A percentile compares a stretch with the other conserved stretches of the same genome.
phyloP scores from a whole-genome alignment of 2,113 vertebrate genomes.

The Ptychochromis oligacanthus region DNA sequence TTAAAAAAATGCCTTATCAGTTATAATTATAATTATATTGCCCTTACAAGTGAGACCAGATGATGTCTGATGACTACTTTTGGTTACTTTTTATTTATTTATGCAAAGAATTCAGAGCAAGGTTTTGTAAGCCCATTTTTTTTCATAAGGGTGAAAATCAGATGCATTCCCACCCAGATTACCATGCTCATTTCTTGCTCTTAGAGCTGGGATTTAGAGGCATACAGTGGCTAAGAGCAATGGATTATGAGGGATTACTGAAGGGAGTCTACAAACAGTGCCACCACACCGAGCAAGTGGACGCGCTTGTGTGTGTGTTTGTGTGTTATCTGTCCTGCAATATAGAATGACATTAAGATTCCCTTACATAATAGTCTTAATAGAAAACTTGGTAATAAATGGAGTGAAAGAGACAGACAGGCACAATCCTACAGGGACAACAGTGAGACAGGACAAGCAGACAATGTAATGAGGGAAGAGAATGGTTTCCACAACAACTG shows the following conservation, averaged over 20 bases:
- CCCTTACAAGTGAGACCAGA: conserved; percentile 7
- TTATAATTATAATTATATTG: not conserved
- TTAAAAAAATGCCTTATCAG: not conserved
- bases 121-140: conserved; percentile 43
- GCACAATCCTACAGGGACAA: conserved; percentile 35
- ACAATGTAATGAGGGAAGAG: conserved; percentile 39
- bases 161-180: conserved; percentile 70
- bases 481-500: conserved; percentile 51
- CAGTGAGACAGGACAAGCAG: conserved; percentile 33
- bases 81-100: conserved; percentile 2
- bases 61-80: conserved; percentile 19
- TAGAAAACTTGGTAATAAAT: conserved; percentile 53
- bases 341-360: conserved; percentile 53
- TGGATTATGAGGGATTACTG: conserved; percentile 79
- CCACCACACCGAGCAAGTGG: conserved; percentile 48
- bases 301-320: conserved; percentile 23
- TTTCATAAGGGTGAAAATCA: conserved; percentile 63
- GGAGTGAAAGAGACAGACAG: conserved; percentile 26
- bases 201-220: conserved; percentile 71
- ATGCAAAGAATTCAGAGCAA: conserved; percentile 44
- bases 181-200: conserved; percentile 70
- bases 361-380: conserved; percentile 40
- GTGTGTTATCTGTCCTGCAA: conserved; percentile 46
- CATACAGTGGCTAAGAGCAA: conserved; percentile 77
- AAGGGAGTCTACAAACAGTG: conserved; percentile 69